Base-by-base conservation (phyloP, 2,888 invertebrate species). In the Bembecia ichneumoniformis region DNA sequence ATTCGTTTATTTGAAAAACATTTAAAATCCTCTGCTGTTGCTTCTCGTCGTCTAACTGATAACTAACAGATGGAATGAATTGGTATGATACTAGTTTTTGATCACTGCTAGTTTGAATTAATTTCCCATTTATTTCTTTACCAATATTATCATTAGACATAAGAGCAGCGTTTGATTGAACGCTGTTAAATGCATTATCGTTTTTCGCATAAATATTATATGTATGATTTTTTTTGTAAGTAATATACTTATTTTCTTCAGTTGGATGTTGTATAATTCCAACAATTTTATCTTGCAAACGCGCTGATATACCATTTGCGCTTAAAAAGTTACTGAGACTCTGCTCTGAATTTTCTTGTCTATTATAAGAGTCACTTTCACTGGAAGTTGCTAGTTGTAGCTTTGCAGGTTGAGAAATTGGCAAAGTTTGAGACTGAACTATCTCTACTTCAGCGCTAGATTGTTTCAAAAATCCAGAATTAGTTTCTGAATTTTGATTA, bases 191-290 rank as follows among this genome's bases (percentile, higher is more conserved):
- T 35, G 67, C 67, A 44, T 68, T 65, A 36, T 79, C 71, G 17
- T 79, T 56, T 52, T 82, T 78, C 35, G 83, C 74, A 55, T 71
- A 80, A 13, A 87, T 64, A 47, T 76, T 80, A 53, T 82, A 87
- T 1, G 82, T 77, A 57, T 83, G 77, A 56, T 86, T 78, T 55
- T 82, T 84, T 52, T 83, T 74, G 55, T 84, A 84, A 3, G 80
- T 77, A 7, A 86, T 67, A 11, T 76, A 52, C 59, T 86, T 84
- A 53, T 82, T 75, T 43, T 74, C 68, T 55, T 82, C 74, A 46
- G 63, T 55, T 11, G 84, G 87, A 64, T 84, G 81, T n/a, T 73
- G 64, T 54, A 87, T 68, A n/a, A 74, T 76, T 9, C 87, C 83
- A 14, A 77, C 63, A 48, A 84, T 82, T 63, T 80, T 82, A 53